A percentile compares a stretch with the other conserved stretches of the same genome.
Conservation (phyloP, 2,797 vertebrate species). For the Chelmon rostratus region DNA sequence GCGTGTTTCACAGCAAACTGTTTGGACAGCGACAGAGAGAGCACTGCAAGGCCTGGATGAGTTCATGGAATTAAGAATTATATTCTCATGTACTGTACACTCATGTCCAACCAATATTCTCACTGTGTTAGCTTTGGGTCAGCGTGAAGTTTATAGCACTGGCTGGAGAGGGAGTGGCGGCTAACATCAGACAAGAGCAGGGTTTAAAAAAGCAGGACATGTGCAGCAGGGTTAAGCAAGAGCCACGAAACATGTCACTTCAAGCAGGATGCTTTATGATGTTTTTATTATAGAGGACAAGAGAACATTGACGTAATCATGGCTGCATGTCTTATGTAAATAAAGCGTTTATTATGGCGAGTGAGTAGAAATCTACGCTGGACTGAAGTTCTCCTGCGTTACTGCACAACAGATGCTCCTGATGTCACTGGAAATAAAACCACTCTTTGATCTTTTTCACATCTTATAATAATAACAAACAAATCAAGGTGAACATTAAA, state of each 20-base stretch:
- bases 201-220: background rate
- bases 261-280: background rate
- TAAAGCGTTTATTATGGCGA: background rate
- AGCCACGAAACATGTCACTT: background rate
- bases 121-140: background rate
- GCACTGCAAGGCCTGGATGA: slow-evolving; percentile 24
- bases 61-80: slow-evolving; percentile 19
- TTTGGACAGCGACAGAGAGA: slow-evolving; percentile 23
- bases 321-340: background rate
- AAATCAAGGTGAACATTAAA: background rate
- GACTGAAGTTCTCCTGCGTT: background rate
- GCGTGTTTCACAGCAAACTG: slow-evolving; percentile 43
- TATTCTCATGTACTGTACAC: background rate
- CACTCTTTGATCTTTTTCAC: background rate
- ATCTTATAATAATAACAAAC: background rate
- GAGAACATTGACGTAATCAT: background rate
- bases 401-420: background rate
- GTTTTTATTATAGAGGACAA: background rate
- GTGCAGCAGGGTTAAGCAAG: background rate
- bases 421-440: slow-evolving; percentile 1
- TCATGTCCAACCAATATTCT: background rate
- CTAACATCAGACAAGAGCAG: background rate
- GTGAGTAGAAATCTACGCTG: background rate
- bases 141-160: background rate
- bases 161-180: background rate